Evolutionary conservation across 2,888 invertebrate genomes (phyloP), one percentile per base, ranked within the genome.

Genomic region (Andrena minutula): DNA sequence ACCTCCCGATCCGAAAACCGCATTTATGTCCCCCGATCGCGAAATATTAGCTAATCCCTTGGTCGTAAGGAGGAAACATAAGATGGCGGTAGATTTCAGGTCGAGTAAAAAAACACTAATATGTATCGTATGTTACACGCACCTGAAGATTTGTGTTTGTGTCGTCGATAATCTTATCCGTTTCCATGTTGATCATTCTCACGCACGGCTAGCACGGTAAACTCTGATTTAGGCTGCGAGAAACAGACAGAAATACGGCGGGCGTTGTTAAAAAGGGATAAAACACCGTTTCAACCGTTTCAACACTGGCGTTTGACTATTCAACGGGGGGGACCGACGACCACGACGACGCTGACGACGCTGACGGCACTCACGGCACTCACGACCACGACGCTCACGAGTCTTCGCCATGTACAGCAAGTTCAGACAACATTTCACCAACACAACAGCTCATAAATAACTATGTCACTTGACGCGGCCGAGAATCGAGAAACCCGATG

Each of bases 91-190:
- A 84, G 84, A 85, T 83, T 85, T 85, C 86, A 64, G 86, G 83
- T 82, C 74, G 41, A 41, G 41, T 41, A 41, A 41, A 85, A 88
- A 88, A 90, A 89, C 88, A 86, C 81, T 80, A 80, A 64, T 73
- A 69, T 83, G 70, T 66, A 73, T 81, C 77, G 61, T 73, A 69
- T 83, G 70, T 66, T 73, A 79, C 77, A 89, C 92, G 91, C 94
- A 96, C 96, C 96, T 96, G 96, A 92, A 95, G 95, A 95, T 95
- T 96, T 92, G 96, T 91, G 94, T 95, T 96, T 90, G 96, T 95
- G 94, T 97, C 97, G 95, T 97, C 97, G 95, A 97, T 96, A 95
- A 97, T 96, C 96, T 97, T 97, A 95, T 98, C 97, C 95, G 97
- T 97, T 96, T 98, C 98, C 97, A 98, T 98, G 96, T 97, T 97